phyloP scores from a whole-genome alignment of 2,113 vertebrate genomes.

The Notothenia coriiceps region DNA sequence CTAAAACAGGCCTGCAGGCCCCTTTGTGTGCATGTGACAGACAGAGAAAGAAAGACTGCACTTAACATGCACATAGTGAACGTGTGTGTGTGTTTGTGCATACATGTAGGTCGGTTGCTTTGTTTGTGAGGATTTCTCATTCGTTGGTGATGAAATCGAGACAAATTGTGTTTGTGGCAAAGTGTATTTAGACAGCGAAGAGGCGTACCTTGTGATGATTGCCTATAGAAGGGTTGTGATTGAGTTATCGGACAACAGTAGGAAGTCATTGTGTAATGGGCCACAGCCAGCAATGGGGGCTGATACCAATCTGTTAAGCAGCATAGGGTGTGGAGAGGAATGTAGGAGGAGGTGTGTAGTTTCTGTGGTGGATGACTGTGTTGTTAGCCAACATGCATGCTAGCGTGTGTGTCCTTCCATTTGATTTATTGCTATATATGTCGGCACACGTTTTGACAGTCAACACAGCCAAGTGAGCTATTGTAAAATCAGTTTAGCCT shows the following conservation, averaged over 20 bases:
- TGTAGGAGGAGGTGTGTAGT: constrained; percentile 74
- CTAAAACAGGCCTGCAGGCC: constrained; percentile 77
- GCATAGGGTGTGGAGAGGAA: constrained; percentile 75
- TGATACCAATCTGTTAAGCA: constrained; percentile 77
- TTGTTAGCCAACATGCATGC: constrained; percentile 54
- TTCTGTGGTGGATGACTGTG: constrained; percentile 67
- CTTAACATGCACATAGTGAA: no score
- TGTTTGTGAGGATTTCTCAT: constrained; percentile 17
- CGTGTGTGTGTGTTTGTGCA: background rate
- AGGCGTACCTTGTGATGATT: constrained; percentile 60
- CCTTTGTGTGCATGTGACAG: constrained; percentile 44
- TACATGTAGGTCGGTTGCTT: constrained; percentile 6
- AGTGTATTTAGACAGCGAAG: constrained; percentile 43
- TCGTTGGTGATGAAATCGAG: constrained; percentile 38
- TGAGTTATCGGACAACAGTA: constrained; percentile 67
- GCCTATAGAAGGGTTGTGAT: constrained; percentile 57
- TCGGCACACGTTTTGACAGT: constrained; percentile 31
- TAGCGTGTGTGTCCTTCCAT: constrained; percentile 34
- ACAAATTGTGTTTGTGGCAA: constrained; percentile 54
- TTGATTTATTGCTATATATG: constrained; percentile 63
- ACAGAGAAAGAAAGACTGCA: no score
- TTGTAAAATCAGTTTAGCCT: constrained; percentile 25
- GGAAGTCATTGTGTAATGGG: constrained; percentile 68
- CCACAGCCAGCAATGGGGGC: constrained; percentile 55
- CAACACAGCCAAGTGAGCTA: constrained; percentile 13